Conservation (phyloP, 1,140 invertebrate species). For the Drosophila ogumai region DNA sequence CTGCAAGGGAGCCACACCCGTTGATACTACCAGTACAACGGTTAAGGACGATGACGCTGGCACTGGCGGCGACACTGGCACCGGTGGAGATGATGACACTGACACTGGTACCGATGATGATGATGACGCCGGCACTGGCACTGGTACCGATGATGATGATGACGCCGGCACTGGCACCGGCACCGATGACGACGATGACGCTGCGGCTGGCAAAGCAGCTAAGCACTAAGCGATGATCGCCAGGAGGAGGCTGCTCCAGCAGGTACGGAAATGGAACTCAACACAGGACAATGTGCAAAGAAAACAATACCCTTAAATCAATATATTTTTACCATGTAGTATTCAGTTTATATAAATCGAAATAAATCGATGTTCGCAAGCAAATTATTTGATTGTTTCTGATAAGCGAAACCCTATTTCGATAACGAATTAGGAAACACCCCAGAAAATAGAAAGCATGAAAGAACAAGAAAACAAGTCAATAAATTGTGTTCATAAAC, state of each 20-base stretch:
- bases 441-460: neutral
- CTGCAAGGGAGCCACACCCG: slow-evolving; percentile 26
- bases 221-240: neutral
- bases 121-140: neutral
- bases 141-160: neutral
- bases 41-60: neutral
- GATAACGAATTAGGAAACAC: slow-evolving; percentile 5
- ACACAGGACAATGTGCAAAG: slow-evolving; percentile 13
- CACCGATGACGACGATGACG: neutral
- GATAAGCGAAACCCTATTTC: neutral
- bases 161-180: neutral
- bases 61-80: neutral
- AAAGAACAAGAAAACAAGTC: neutral
- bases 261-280: slow-evolving; percentile 3
- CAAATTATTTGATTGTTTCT: neutral
- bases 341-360: slow-evolving; percentile 27
- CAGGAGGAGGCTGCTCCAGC: too few relatives aligned
- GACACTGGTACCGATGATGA: neutral
- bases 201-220: neutral
- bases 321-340: slow-evolving; percentile 18
- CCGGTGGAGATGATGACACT: neutral
- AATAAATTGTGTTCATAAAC: slow-evolving; percentile 4
- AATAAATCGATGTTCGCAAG: slow-evolving; percentile 28
- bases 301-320: neutral
- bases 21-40: neutral